These are phyloP conservation scores for Archocentrus centrarchus DNA, from an alignment of 2,113 vertebrate species.

Conservation along the genomic window DNA sequence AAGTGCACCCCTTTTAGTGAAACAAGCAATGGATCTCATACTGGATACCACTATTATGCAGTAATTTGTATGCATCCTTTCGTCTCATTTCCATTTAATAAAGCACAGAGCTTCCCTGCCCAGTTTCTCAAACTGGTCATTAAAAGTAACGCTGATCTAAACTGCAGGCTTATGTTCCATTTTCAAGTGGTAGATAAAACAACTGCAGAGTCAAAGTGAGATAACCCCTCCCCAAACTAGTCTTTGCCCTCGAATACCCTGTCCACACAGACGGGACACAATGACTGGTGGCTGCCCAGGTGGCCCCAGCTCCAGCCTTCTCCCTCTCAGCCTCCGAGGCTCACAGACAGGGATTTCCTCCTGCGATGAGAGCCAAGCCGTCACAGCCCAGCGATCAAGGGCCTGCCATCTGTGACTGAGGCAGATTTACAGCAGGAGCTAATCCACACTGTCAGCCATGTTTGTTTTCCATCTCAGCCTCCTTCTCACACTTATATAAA, in stretches of 20 bases:
- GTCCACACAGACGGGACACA: conserved; percentile 63
- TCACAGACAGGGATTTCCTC: conserved; percentile 83
- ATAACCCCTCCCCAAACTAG: conserved; percentile 39
- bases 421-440: conserved; percentile 81
- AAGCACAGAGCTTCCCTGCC: conserved; percentile 56
- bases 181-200: conserved; percentile 56
- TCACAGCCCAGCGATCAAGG: conserved; percentile 83
- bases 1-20: conserved; percentile 74
- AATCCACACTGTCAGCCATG: conserved; percentile 79
- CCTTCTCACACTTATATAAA: conserved; percentile 48
- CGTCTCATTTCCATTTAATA: conserved; percentile 71
- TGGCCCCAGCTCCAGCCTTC: conserved; percentile 56
- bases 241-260: conserved; percentile 48
- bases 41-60: conserved; percentile 69
- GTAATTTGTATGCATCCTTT: conserved; percentile 71
- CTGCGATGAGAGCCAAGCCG: conserved; percentile 79
- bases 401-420: conserved; percentile 81
- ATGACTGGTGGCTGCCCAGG: conserved; percentile 68
- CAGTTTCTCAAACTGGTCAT: conserved; percentile 69
- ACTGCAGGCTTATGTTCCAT: conserved; percentile 57
- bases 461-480: conserved; percentile 70
- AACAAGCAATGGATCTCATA: conserved; percentile 72
- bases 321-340: conserved; percentile 65
- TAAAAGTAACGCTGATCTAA: conserved; percentile 67
- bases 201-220: conserved; percentile 51